Evolutionary conservation across 2,888 invertebrate genomes (phyloP).

Genomic region (Imbricaverruca yamaguchii): DNA sequence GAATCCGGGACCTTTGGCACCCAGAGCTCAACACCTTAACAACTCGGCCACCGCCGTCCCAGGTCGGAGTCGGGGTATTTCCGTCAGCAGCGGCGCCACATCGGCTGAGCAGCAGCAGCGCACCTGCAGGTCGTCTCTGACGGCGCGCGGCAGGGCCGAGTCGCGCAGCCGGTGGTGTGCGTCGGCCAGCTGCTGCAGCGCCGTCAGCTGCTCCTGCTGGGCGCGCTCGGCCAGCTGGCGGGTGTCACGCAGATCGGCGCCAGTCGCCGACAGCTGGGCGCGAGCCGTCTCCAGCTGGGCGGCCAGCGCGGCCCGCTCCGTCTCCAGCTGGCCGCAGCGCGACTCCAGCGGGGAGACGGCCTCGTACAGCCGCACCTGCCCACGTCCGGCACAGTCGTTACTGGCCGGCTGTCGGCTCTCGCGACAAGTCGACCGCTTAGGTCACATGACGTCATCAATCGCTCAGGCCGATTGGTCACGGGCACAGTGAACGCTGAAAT

Average conservation of each 20-base stretch:
- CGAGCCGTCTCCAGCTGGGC: neutral
- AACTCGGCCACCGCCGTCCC: too few relatives aligned
- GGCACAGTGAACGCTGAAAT: too few relatives aligned
- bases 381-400: too few relatives aligned
- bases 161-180: slow-evolving; percentile 8
- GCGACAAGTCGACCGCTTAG: too few relatives aligned
- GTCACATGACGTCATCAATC: too few relatives aligned
- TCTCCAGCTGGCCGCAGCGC: neutral
- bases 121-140: neutral
- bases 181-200: slow-evolving; percentile 14
- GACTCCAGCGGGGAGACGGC: neutral
- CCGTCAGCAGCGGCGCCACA: too few relatives aligned
- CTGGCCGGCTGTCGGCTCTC: too few relatives aligned
- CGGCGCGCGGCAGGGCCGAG: slow-evolving; percentile 12
- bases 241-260: neutral
- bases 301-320: neutral
- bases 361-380: slow-evolving; percentile 1
- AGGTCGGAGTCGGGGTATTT: too few relatives aligned
- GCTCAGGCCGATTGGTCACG: too few relatives aligned
- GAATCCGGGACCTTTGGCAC: too few relatives aligned
- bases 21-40: too few relatives aligned
- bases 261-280: neutral
- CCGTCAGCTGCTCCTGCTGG: slow-evolving; percentile 12
- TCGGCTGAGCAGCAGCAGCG: neutral
- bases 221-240: slow-evolving; percentile 16